Percentiles rank a stretch among this genome's conserved stretches.
Conservation (phyloP, 2,888 invertebrate species). For the Drosophila ezoana region DNA sequence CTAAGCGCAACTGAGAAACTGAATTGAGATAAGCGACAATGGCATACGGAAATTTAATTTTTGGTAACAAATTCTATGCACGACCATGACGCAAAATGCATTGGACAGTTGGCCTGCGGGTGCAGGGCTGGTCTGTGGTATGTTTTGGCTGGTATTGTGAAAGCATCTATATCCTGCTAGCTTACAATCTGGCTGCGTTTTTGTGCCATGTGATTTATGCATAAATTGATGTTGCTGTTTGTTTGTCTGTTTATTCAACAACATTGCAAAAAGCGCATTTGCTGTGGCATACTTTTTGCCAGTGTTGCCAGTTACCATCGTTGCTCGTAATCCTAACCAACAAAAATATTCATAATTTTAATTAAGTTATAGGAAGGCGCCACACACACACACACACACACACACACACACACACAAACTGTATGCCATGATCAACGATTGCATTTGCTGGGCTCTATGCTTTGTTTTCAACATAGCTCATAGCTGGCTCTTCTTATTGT, state of each 20-base stretch:
- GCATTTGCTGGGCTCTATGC: slow-evolving; percentile 27
- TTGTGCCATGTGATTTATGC: slow-evolving; percentile 67
- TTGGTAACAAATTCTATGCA: slow-evolving; percentile 34
- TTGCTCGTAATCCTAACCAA: slow-evolving; percentile 12
- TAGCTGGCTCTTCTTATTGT: slow-evolving; percentile 15
- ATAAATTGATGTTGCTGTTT: slow-evolving; percentile 66
- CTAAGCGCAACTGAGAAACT: not conserved
- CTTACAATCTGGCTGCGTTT: slow-evolving; percentile 46
- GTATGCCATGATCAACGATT: slow-evolving; percentile 42
- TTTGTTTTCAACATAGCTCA: slow-evolving; percentile 8
- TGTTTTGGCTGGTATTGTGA: not conserved
- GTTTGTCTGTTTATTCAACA: slow-evolving; percentile 39
- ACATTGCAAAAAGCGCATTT: slow-evolving; percentile 57
- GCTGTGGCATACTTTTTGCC: slow-evolving; percentile 41
- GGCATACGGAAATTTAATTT: slow-evolving; percentile 57
- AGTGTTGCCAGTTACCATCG: slow-evolving; percentile 2
- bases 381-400: slow-evolving; percentile 29
- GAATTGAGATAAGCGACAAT: slow-evolving; percentile 43
- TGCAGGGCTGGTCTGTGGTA: not conserved
- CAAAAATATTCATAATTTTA: slow-evolving; percentile 67
- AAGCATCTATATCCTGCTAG: slow-evolving; percentile 21
- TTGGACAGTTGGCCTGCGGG: slow-evolving; percentile 4
- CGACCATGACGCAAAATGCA: slow-evolving; percentile 36
- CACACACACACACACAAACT: slow-evolving; percentile 15
- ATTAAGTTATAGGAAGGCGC: slow-evolving; percentile 64